Evolutionary conservation across 2,113 vertebrate species (phyloP).

Genomic region (Talpa occidentalis): DNA sequence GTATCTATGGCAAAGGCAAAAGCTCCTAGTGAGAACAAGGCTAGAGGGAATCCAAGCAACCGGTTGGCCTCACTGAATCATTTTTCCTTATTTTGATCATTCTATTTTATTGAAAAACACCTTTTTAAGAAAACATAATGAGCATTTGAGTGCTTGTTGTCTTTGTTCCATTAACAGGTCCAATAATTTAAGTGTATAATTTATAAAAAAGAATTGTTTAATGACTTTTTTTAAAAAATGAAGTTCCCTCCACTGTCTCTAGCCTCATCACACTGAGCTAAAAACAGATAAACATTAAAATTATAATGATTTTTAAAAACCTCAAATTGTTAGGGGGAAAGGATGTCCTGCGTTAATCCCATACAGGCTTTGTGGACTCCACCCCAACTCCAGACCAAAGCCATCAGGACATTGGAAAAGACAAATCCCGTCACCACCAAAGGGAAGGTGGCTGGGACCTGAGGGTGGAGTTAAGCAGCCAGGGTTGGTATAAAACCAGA

Average conservation of each 20-base stretch:
- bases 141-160: no score
- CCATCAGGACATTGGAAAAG: no score
- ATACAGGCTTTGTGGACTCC: no score
- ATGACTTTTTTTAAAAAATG: background rate
- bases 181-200: background rate
- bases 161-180: background rate
- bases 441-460: no score
- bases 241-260: background rate
- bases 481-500: no score
- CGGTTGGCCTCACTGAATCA: background rate
- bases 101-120: background rate
- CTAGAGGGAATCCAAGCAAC: background rate
- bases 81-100: background rate
- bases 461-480: no score
- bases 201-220: background rate
- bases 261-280: background rate
- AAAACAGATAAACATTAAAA: conserved; percentile 25
- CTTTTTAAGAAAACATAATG: no score
- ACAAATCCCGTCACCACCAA: no score
- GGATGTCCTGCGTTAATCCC: no score
- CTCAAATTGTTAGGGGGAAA: no score
- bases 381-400: no score
- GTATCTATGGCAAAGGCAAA: background rate
- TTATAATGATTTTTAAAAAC: background rate
- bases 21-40: background rate